Evolutionary conservation across 1,140 invertebrate genomes (phyloP), one percentile per base, ranked within the genome.

Genomic region (Papilio helenus): DNA sequence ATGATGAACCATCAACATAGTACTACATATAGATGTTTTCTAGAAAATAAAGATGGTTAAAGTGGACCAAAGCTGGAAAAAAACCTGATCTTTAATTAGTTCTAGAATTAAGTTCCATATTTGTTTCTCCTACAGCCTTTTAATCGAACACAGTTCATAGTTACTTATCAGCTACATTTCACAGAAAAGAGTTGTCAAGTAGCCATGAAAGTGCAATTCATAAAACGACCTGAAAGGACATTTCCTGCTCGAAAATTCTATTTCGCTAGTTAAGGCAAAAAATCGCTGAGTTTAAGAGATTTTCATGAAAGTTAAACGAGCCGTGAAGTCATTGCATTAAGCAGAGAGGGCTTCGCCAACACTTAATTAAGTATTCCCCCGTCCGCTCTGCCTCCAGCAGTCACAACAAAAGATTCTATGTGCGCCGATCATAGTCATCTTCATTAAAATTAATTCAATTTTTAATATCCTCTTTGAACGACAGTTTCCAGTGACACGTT

Each of bases 261-360:
- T 91, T 90, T 84, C 79, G 80, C 89, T 85, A 89, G 86, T 88
- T 87, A 86, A 87, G 86, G 81, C 26, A 83, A 91, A 89, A 93
- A 92, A 92, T 90, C 85, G 89, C 90, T 90, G 90, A 91, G 87
- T 92, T 88, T 87, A 89, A 88, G 88, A 86, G 90, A 93, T 93
- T 93, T 93, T 90, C 93, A 93, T 93, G 90, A 92, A 93, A 91
- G 92, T 92, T 92, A 93, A 93, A 94, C 93, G 93, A 94, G 90
- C 82, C 90, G 87, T 90, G 88, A 90, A 92, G 87, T 89, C 92
- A 92, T 94, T 89, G 91, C 92, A 93, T 93, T 93, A 94, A 92
- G 89, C 84, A 86, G 87, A 91, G 88, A 90, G 91, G 87, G 89
- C 89, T 89, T 86, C 85, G 86, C 88, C 87, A 89, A 92, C 92